Percentiles rank a stretch among this genome's conserved stretches.
phyloP scores from a whole-genome alignment of 2,797 vertebrate genomes.

The Hirundo rustica region DNA sequence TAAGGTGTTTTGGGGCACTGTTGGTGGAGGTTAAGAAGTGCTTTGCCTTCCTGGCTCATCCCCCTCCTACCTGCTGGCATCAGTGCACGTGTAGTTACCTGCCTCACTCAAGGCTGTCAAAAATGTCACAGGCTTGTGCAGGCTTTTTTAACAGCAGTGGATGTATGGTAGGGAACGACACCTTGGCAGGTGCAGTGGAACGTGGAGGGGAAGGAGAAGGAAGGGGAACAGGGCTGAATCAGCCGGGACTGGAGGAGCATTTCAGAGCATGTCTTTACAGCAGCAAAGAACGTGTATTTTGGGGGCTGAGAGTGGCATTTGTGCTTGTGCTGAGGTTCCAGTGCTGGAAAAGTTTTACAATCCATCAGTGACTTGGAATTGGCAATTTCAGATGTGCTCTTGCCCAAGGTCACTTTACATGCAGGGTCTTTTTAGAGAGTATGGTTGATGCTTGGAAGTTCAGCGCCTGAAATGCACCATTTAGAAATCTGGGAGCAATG shows the following conservation, averaged over 20 bases:
- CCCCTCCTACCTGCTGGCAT: not conserved
- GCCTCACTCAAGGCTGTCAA: not conserved
- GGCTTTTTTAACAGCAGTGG: not conserved
- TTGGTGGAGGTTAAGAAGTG: not conserved
- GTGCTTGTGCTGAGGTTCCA: not conserved
- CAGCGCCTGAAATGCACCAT: not conserved
- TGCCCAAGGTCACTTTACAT: not conserved
- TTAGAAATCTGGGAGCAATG: not conserved
- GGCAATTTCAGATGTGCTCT: not conserved
- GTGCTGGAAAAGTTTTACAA: not conserved
- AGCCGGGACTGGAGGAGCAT: not conserved
- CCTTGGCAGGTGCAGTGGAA: not conserved
- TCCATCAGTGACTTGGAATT: not conserved
- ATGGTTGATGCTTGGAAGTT: not conserved
- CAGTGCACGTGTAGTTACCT: rapidly evolving
- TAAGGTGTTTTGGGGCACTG: not conserved
- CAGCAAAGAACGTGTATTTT: not conserved
- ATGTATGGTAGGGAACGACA: rapidly evolving
- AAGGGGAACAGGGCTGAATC: not conserved
- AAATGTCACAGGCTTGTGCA: not conserved
- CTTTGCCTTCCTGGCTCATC: not conserved
- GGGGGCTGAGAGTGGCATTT: not conserved
- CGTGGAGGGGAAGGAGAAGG: not conserved
- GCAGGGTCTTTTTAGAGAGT: not conserved
- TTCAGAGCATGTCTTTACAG: not conserved